phyloP scores from a whole-genome alignment of 1,140 invertebrate species.

The Anthonomus grandis region DNA sequence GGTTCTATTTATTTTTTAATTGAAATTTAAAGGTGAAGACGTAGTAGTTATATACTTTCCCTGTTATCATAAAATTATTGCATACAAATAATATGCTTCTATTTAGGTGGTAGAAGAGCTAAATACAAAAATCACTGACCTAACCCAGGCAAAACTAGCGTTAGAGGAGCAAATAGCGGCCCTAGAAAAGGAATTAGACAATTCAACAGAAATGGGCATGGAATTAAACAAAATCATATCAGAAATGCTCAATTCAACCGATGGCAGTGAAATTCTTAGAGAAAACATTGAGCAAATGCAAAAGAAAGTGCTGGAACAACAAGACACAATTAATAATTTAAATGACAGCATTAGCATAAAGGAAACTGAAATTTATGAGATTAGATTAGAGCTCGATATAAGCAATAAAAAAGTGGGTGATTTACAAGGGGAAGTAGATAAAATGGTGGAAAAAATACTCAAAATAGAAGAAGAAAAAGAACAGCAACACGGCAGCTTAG shows the following conservation, averaged over 20 bases:
- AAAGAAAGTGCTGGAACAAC: slow-evolving; percentile 59
- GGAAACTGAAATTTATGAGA: slow-evolving; percentile 54
- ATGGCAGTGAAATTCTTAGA: slow-evolving; percentile 58
- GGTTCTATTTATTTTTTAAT: neutral
- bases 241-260: slow-evolving; percentile 59
- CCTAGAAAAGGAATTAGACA: slow-evolving; percentile 63
- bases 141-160: slow-evolving; percentile 44
- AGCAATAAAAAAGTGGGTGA: slow-evolving; percentile 50
- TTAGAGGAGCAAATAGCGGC: slow-evolving; percentile 57
- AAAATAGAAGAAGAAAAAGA: slow-evolving; percentile 48
- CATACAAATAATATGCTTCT: too few relatives aligned
- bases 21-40: too few relatives aligned
- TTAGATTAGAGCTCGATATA: slow-evolving; percentile 51
- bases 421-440: slow-evolving; percentile 50
- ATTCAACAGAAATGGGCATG: slow-evolving; percentile 61
- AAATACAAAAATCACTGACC: slow-evolving; percentile 57
- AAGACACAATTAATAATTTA: slow-evolving; percentile 53
- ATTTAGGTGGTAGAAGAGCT: slow-evolving; percentile 54
- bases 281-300: slow-evolving; percentile 62
- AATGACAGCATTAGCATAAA: slow-evolving; percentile 52
- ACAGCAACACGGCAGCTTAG: slow-evolving; percentile 41
- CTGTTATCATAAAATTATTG: too few relatives aligned
- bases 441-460: slow-evolving; percentile 42
- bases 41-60: too few relatives aligned
- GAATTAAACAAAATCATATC: slow-evolving; percentile 63